Evolutionary conservation across 1,140 invertebrate genomes (phyloP), one percentile per base, ranked within the genome.

Genomic region (Halesus radiatus): DNA sequence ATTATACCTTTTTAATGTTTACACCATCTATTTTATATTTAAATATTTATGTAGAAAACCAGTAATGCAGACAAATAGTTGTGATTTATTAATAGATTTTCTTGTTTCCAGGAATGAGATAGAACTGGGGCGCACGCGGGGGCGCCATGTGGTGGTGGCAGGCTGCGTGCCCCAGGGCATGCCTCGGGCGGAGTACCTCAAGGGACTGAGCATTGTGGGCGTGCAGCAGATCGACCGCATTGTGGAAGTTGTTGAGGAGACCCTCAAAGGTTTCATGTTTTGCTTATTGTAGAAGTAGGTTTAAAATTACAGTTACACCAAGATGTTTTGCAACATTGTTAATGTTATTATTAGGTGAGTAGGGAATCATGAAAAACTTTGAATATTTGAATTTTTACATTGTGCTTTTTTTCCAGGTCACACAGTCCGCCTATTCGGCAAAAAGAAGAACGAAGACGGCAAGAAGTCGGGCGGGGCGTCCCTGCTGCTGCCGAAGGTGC

Each of bases 161-260:
- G 98, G 98, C 45, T 99, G 98, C 90, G 98, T 99, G 6, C 96
- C 98, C 0, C 98, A 99, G 88, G 95, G 95, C 3, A 94, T 94
- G 16, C 94, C 94, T 0, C 93, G 94, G 68, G 90, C 94, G 0
- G 87, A 88, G 2, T 97, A 95, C 84, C 86, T 97, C 0, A 89
- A 94, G 86, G 96, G 96, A 0, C 88, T 99, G 0, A 98, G 97
- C 85, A 93, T 99, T 0, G 95, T 99, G 53, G 98, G 98, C 8
- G 98, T 99, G 0, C 97, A 99, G 85, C 98, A 99, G 89, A 99
- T 99, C 83, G 98, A 99, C 86, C 91, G 97, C 84, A 96, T 99
- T n/a, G 95, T 99, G 0, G 97, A 99, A 90, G 97, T 99, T n/a
- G 97, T 99, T 0, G 98, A 99, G 86, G 98, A 99, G 90, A 98